Conservation (phyloP, 2,797 vertebrate genomes). For the Hozukius guyotensis region DNA sequence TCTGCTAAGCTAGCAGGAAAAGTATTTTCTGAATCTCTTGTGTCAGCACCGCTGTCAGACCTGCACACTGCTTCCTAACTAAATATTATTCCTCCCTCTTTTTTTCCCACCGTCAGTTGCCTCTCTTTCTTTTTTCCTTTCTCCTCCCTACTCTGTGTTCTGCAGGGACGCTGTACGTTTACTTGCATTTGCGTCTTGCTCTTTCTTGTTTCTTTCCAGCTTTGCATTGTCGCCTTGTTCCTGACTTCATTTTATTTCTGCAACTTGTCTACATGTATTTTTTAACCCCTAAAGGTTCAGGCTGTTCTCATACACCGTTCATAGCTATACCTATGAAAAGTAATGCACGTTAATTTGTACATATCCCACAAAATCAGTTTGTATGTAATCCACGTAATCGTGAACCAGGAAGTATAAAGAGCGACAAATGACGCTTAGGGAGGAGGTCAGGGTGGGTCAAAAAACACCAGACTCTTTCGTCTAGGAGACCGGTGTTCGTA, state of each 20-base stretch:
- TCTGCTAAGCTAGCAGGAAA: constrained; percentile 73
- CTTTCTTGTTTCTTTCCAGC: not conserved
- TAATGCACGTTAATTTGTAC: too few relatives aligned
- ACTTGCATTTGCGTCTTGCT: not conserved
- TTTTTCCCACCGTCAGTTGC: constrained; percentile 9
- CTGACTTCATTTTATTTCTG: not conserved
- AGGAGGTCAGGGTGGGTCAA: fast-evolving
- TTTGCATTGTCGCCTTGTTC: not conserved
- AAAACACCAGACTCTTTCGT: too few relatives aligned
- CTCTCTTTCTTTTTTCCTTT: not conserved
- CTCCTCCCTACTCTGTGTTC: not conserved
- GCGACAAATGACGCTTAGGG: fast-evolving
- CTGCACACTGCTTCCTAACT: constrained; percentile 64
- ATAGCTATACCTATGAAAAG: too few relatives aligned
- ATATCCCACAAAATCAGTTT: too few relatives aligned
- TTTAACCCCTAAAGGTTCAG: not conserved
- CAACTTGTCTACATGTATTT: not conserved
- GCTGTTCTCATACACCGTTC: too few relatives aligned
- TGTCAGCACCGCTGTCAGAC: constrained; percentile 77
- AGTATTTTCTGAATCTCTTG: constrained; percentile 67
- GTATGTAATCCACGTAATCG: fast-evolving
- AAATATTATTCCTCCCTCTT: constrained; percentile 71
- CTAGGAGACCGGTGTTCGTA: fast-evolving
- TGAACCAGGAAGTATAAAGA: too few relatives aligned
- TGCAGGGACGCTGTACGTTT: not conserved